Percentiles rank a stretch among this genome's conserved stretches.
Conservation (phyloP, 2,888 invertebrate genomes). For the Archaeoteleia sp. region DNA sequence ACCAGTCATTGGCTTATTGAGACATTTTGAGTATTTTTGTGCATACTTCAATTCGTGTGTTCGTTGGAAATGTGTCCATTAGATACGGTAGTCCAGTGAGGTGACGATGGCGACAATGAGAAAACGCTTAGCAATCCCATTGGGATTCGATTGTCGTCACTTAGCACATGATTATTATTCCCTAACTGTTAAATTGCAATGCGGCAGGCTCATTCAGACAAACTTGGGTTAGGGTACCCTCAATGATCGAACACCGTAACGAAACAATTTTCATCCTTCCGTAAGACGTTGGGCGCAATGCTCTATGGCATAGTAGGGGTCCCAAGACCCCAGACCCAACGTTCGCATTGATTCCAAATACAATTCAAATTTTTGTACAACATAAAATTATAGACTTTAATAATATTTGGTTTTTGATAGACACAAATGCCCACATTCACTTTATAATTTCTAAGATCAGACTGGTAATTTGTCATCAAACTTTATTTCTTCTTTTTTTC, state of each 20-base stretch:
- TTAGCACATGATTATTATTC: constrained; percentile 35
- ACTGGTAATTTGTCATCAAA: constrained; percentile 12
- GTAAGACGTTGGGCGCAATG: constrained; percentile 35
- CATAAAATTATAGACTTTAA: too few relatives aligned
- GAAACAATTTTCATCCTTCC: constrained; percentile 64
- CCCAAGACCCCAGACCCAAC: constrained; percentile 12
- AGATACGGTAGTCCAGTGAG: constrained; percentile 2
- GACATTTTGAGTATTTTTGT: background rate
- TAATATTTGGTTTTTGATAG: background rate
- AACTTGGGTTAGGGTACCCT: constrained; percentile 32
- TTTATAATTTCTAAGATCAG: background rate
- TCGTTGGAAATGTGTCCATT: constrained; percentile 9
- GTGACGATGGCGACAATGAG: constrained; percentile 18
- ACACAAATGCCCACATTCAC: too few relatives aligned
- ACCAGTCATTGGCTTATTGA: too few relatives aligned
- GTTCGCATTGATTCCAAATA: constrained; percentile 32
- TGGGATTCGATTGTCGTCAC: constrained; percentile 38
- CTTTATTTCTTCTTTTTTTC: constrained; percentile 35
- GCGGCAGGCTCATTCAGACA: constrained; percentile 31
- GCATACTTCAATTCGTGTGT: background rate
- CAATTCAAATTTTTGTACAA: constrained; percentile 30
- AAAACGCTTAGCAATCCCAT: constrained; percentile 39
- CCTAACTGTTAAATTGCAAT: constrained; percentile 35
- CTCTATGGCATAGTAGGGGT: constrained; percentile 40
- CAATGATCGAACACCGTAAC: constrained; percentile 62